phyloP scores from a whole-genome alignment of 2,797 vertebrate genomes.

The Paratrypauchen microcephalus region DNA sequence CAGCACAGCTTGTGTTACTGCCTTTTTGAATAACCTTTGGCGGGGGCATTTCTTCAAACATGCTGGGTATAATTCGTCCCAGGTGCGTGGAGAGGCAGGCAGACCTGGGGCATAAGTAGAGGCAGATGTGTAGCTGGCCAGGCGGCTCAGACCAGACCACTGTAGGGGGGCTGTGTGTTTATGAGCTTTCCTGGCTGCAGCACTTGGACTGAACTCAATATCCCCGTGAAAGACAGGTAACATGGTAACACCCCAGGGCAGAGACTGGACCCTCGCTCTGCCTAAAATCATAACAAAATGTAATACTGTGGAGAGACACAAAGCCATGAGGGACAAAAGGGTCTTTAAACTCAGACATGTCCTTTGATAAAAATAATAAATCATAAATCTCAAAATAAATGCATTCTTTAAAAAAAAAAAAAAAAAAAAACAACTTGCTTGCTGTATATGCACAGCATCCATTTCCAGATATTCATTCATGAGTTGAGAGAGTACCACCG shows the following conservation, averaged over 20 bases:
- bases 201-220: constrained; percentile 48
- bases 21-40: constrained; percentile 56
- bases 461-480: constrained; percentile 36
- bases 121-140: constrained; percentile 70
- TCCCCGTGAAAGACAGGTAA: constrained; percentile 66
- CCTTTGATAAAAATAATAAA: constrained; percentile 37
- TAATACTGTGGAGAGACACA: constrained; percentile 19
- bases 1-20: constrained; percentile 54
- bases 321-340: constrained; percentile 13
- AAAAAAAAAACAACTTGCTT: no score
- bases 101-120: constrained; percentile 64
- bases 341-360: constrained; percentile 33
- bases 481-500: constrained; percentile 20
- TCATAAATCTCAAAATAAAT: constrained; percentile 30
- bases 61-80: constrained; percentile 72
- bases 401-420: constrained; percentile 40
- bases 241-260: constrained; percentile 53
- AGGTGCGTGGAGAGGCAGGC: constrained; percentile 67
- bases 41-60: constrained; percentile 73
- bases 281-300: constrained; percentile 42
- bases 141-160: constrained; percentile 65
- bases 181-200: constrained; percentile 70
- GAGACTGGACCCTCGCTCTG: constrained; percentile 36
- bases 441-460: constrained; percentile 29
- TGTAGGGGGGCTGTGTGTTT: constrained; percentile 69